Percentiles rank a stretch among this genome's conserved stretches.
Conservation (phyloP, 2,888 invertebrate genomes). For the Papilio protenor region DNA sequence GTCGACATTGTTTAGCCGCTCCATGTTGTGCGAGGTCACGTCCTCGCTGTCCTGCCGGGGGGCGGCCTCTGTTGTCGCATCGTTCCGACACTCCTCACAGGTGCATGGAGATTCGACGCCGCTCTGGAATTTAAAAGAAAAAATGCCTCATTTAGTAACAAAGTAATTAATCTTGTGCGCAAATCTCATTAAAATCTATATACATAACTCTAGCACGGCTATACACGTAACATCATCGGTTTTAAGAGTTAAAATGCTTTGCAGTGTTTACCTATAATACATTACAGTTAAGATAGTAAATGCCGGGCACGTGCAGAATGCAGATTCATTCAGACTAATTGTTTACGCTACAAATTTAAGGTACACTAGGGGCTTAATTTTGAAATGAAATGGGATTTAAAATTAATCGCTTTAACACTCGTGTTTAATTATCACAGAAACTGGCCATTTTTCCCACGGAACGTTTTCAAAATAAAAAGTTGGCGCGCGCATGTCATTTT, state of each 20-base stretch:
- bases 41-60: conserved; percentile 55
- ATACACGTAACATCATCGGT: conserved; percentile 15
- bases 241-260: conserved; percentile 22
- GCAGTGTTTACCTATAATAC: conserved; percentile 12
- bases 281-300: conserved; percentile 27
- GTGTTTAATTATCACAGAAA: neutral
- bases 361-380: neutral
- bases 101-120: conserved; percentile 76
- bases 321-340: conserved; percentile 26
- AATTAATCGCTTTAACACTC: neutral
- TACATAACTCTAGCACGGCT: neutral
- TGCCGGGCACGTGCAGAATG: conserved; percentile 25
- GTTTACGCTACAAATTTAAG: neutral
- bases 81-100: conserved; percentile 76
- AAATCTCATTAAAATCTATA: conserved; percentile 36
- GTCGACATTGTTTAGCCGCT: conserved; percentile 58
- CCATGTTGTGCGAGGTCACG: conserved; percentile 54
- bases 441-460: neutral
- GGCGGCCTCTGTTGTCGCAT: conserved; percentile 52
- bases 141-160: conserved; percentile 18
- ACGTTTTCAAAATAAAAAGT: conserved; percentile 7
- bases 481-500: conserved; percentile 47
- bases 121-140: conserved; percentile 67
- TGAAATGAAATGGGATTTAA: neutral
- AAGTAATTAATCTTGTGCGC: neutral